These are phyloP conservation scores for Halcyon senegalensis DNA, from an alignment of 2,113 vertebrate genomes.

Conservation along the genomic window DNA sequence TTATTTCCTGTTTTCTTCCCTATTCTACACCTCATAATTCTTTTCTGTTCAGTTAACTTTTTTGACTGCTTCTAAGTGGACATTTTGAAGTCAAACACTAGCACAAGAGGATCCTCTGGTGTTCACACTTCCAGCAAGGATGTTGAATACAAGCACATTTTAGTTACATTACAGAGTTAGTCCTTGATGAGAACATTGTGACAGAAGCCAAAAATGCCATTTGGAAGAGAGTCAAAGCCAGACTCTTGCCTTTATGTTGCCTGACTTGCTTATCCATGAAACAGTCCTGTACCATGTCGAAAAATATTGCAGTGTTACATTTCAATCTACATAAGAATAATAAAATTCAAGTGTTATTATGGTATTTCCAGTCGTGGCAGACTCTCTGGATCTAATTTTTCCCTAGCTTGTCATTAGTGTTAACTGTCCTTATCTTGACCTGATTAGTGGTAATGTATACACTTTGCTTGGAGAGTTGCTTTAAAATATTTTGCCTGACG, in stretches of 20 bases:
- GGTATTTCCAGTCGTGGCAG: background rate
- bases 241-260: background rate
- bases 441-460: background rate
- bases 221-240: background rate
- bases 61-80: background rate
- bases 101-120: background rate
- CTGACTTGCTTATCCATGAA: background rate
- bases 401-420: background rate
- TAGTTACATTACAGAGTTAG: background rate
- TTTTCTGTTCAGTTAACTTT: background rate
- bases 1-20: background rate
- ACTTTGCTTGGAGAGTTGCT: background rate
- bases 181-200: background rate
- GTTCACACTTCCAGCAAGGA: background rate
- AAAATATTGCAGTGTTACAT: background rate
- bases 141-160: background rate
- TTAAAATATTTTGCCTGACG: conserved; percentile 1
- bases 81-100: background rate
- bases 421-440: background rate
- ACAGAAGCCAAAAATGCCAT: background rate
- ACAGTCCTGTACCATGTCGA: background rate
- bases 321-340: background rate
- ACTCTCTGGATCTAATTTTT: background rate
- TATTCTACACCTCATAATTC: background rate
- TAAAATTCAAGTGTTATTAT: background rate